These are phyloP conservation scores for Drosophila sordidula DNA, from an alignment of 2,888 invertebrate species.

Conservation along the genomic window DNA sequence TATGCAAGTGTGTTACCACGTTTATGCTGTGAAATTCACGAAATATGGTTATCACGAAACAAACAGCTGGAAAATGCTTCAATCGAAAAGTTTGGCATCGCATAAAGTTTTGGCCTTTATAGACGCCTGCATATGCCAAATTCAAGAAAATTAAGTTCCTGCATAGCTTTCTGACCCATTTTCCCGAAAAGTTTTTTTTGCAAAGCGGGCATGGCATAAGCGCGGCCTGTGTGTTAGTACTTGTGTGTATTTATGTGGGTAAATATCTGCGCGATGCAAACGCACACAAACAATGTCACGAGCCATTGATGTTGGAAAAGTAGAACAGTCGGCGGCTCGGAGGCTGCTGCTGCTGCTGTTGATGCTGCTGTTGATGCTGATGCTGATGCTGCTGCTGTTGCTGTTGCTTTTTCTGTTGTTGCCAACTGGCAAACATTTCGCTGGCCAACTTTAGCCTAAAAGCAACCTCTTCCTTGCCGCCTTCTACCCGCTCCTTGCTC, in stretches of 20 bases:
- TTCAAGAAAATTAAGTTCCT: not conserved
- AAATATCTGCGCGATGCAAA: conserved; percentile 12
- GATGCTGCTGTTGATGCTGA: no score
- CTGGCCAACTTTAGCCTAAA: conserved; percentile 72
- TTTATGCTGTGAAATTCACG: conserved; percentile 33
- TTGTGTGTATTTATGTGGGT: conserved; percentile 7
- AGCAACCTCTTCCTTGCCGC: conserved; percentile 34
- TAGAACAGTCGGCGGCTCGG: conserved; percentile 65
- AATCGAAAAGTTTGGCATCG: conserved; percentile 7
- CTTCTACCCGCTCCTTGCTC: conserved; percentile 4
- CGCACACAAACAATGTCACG: conserved; percentile 79
- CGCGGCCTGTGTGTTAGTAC: conserved; percentile 12
- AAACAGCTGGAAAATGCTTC: conserved; percentile 4
- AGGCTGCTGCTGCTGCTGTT: conserved; percentile 39
- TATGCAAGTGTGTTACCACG: not conserved
- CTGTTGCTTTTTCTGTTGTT: conserved; percentile 54
- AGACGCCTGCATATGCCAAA: not conserved
- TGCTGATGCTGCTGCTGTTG: conserved; percentile 20
- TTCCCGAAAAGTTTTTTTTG: conserved; percentile 4
- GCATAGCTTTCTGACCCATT: conserved; percentile 15
- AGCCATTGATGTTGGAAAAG: conserved; percentile 77
- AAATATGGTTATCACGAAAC: conserved; percentile 18
- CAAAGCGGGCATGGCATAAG: conserved; percentile 28
- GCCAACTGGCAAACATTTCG: conserved; percentile 75
- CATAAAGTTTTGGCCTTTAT: not conserved